Conservation (phyloP, 2,888 invertebrate genomes). For the Caenorhabditis sp. region DNA sequence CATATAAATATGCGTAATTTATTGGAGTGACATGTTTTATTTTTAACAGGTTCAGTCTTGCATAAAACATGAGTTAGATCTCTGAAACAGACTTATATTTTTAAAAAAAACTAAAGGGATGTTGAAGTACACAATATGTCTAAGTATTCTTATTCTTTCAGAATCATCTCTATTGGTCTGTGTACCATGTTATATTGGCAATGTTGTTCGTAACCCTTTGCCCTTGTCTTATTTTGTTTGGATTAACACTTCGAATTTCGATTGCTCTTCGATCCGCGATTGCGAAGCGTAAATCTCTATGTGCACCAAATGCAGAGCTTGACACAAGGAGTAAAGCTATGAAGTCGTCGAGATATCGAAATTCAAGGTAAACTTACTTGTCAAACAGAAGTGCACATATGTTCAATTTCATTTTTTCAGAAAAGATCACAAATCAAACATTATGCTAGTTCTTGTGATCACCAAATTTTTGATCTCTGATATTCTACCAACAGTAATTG, state of each 20-base stretch:
- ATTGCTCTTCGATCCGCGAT: conserved; percentile 46
- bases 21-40: not conserved
- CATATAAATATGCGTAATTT: too few relatives aligned
- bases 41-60: not conserved
- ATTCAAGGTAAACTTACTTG: conserved; percentile 27
- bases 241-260: conserved; percentile 58
- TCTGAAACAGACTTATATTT: too few relatives aligned
- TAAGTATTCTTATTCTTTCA: conserved; percentile 44
- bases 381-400: too few relatives aligned
- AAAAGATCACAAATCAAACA: conserved; percentile 69
- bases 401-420: too few relatives aligned
- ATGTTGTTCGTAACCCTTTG: conserved; percentile 65
- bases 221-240: conserved; percentile 66
- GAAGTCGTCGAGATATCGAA: conserved; percentile 34
- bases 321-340: conserved; percentile 49
- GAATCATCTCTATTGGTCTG: conserved; percentile 65
- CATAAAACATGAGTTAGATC: not conserved
- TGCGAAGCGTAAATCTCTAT: conserved; percentile 53
- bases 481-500: conserved; percentile 69
- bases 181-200: conserved; percentile 66
- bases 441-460: conserved; percentile 68
- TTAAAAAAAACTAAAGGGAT: too few relatives aligned
- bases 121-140: too few relatives aligned
- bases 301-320: conserved; percentile 54
- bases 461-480: conserved; percentile 68